A percentile compares a stretch with the other conserved stretches of the same genome.
phyloP scores from a whole-genome alignment of 2,888 invertebrate genomes.

The Augiades crinisus region DNA sequence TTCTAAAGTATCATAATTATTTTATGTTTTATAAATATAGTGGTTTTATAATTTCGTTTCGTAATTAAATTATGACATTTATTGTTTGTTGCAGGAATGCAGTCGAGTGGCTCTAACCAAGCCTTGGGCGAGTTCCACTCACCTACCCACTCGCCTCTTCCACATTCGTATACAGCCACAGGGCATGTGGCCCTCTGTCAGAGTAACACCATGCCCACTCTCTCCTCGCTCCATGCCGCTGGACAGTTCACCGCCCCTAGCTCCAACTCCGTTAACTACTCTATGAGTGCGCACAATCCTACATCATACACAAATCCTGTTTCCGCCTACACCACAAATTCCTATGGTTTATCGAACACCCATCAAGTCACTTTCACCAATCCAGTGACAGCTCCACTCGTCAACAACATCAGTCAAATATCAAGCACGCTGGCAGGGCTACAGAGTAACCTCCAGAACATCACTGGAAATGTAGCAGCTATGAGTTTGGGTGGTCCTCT shows the following conservation, averaged over 20 bases:
- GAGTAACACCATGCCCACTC: constrained; percentile 84
- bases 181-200: constrained; percentile 77
- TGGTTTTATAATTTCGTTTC: too few relatives aligned
- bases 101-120: constrained; percentile 86
- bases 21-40: too few relatives aligned
- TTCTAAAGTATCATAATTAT: too few relatives aligned
- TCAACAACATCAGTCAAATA: constrained; percentile 75
- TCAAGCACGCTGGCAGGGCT: constrained; percentile 73
- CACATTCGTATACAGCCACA: constrained; percentile 76
- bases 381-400: constrained; percentile 73
- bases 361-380: constrained; percentile 78
- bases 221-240: constrained; percentile 74
- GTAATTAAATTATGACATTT: constrained; percentile 18
- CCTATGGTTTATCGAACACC: constrained; percentile 70
- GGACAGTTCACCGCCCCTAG: constrained; percentile 71
- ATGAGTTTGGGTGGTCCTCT: constrained; percentile 69
- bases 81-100: constrained; percentile 67
- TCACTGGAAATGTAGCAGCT: constrained; percentile 67
- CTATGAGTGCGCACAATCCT: constrained; percentile 76
- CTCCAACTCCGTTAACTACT: constrained; percentile 74
- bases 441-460: constrained; percentile 72
- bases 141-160: constrained; percentile 81
- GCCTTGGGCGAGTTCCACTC: constrained; percentile 85
- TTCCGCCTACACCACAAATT: constrained; percentile 69
- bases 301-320: constrained; percentile 78